Percentiles rank a stretch among this genome's conserved stretches.
Evolutionary conservation across 2,888 invertebrate genomes (phyloP).

Genomic region (Helleia helle): DNA sequence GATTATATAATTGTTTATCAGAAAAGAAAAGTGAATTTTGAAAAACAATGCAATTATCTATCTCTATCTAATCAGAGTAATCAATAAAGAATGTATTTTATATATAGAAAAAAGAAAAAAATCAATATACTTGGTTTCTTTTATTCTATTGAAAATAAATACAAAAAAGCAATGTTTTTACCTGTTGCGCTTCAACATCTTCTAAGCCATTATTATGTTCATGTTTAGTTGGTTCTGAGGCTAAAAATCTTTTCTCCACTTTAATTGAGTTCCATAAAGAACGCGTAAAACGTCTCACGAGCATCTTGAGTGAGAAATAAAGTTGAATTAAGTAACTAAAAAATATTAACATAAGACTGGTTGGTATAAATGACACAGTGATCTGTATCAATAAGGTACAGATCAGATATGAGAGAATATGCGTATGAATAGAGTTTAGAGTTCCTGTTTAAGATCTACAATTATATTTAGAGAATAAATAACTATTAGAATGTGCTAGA

Average conservation of each 20-base stretch:
- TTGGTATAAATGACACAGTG: too few species aligned
- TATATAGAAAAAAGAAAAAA: too few species aligned
- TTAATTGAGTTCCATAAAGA: slow-evolving; percentile 45
- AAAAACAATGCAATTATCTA: too few species aligned
- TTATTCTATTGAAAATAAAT: too few species aligned
- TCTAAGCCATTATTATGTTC: slow-evolving; percentile 35
- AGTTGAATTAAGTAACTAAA: not conserved
- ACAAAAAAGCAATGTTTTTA: too few species aligned
- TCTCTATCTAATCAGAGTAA: too few species aligned
- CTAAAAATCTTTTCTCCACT: slow-evolving; percentile 43
- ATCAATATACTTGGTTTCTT: too few species aligned
- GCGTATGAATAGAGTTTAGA: not conserved
- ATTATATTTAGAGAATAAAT: not conserved
- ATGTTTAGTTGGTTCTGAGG: slow-evolving; percentile 48
- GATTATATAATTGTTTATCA: too few species aligned
- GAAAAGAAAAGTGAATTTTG: too few species aligned
- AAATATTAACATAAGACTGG: not conserved
- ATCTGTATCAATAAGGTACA: not conserved
- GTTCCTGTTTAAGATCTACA: not conserved
- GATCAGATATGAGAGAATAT: not conserved
- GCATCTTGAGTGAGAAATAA: slow-evolving; percentile 38
- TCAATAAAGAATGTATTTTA: too few species aligned
- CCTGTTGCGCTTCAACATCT: slow-evolving; percentile 48
- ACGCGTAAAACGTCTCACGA: slow-evolving; percentile 46
- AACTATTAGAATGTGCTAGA: too few species aligned